Evolutionary conservation across 2,113 vertebrate species (phyloP), one percentile per base, ranked within the genome.

Genomic region (Serilophus lunatus): DNA sequence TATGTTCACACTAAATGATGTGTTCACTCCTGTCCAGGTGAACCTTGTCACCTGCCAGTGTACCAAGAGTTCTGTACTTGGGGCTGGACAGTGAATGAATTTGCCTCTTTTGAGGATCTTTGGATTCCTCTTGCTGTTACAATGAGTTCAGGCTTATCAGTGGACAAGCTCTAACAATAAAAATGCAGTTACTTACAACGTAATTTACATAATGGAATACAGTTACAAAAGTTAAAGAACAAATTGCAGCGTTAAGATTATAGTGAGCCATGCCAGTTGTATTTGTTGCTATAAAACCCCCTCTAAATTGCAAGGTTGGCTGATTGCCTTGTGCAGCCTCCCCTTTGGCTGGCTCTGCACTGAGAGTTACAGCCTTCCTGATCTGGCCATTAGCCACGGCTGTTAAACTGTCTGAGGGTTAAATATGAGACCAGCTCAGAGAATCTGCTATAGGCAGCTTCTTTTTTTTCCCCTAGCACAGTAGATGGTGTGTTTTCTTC

Each of bases 321-420:
- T 90, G 69, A 96, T 71, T 95, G 88, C 74, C 36, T 76, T 10
- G 84, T 50, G 56, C 83, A 74, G 59, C 70, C 65, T 94, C 88
- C 90, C 78, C 45, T 85, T 40, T 79, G 95, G 65, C 90, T 84
- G 66, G 50, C 54, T 60, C 12, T 77, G 83, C 44, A 2, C 71
- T 20, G 69, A 63, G 53, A 61, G 38, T 47, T 87, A 71, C 66
- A 59, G 51, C 74, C 68, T 60, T 76, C 87, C 78, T 82, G 56
- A 49, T 89, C 74, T 91, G 87, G 85, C 81, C 65, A 60, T 95
- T 71, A 89, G 81, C 86, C 61, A 66, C 0, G 29, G 84, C 38
- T 71, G 26, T 84, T 84, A 89, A 95, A 82, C 78, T 0, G 0
- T 68, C 87, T 11, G 51, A 76, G 78, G 61, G 78, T 90, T 93